phyloP scores from a whole-genome alignment of 1,140 invertebrate species.

The Eriocheir sinensis region DNA sequence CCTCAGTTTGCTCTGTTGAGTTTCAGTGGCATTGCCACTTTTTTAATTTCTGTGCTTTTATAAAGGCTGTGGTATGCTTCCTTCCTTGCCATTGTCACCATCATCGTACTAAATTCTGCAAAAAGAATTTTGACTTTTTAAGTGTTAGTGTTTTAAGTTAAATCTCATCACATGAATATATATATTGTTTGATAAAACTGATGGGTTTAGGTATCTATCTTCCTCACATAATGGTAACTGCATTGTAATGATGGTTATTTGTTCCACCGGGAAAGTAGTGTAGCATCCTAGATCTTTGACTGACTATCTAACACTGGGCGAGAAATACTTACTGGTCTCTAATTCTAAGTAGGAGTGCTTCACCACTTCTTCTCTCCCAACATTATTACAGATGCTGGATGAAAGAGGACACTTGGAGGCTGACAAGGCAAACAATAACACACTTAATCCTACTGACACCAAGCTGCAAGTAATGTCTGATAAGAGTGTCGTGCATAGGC shows the following conservation, averaged over 20 bases:
- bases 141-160: no score
- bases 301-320: not conserved
- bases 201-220: not conserved
- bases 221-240: not conserved
- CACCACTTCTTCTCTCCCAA: constrained; percentile 61
- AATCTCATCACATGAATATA: no score
- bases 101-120: no score
- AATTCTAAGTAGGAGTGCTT: constrained; percentile 31
- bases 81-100: no score
- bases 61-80: no score
- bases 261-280: not conserved
- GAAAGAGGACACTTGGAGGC: constrained; percentile 72
- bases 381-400: constrained; percentile 71
- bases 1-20: no score
- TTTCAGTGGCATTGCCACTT: no score
- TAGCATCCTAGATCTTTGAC: not conserved
- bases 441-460: constrained; percentile 70
- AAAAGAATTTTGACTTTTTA: no score
- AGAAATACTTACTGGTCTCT: not conserved
- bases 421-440: constrained; percentile 75
- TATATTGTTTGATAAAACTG: not conserved
- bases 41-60: no score
- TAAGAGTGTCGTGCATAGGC: constrained; percentile 66
- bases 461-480: constrained; percentile 74
- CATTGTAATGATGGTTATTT: not conserved